Evolutionary conservation across 2,113 vertebrate species (phyloP).

Genomic region (Acrocephalus arundinaceus): DNA sequence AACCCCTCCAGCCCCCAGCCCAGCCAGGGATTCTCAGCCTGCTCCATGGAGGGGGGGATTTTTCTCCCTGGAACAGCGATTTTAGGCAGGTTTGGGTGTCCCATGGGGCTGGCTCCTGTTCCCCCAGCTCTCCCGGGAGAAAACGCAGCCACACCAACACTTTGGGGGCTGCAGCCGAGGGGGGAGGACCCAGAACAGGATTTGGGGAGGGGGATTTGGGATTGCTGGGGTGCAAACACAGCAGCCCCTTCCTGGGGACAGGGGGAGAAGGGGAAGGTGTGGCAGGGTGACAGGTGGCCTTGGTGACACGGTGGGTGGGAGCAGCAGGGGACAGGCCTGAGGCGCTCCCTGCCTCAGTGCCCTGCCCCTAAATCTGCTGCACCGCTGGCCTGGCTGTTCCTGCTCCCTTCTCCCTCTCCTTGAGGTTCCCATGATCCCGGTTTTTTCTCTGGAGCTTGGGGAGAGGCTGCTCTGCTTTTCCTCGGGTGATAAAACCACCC

Average conservation of each 20-base stretch:
- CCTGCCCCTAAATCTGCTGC: neutral
- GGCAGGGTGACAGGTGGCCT: neutral
- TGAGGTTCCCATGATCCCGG: neutral
- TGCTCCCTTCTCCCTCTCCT: neutral
- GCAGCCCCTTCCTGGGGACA: neutral
- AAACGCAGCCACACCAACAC: neutral
- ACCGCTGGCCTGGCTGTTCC: neutral
- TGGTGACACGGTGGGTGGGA: neutral
- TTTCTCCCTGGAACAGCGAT: neutral
- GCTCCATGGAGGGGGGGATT: rapidly evolving
- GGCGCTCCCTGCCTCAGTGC: neutral
- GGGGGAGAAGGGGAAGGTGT: rapidly evolving
- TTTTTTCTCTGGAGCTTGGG: neutral
- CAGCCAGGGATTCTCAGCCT: neutral
- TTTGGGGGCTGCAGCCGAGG: neutral
- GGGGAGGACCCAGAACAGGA: neutral
- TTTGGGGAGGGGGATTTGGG: neutral
- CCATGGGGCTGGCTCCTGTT: neutral
- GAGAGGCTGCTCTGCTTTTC: neutral
- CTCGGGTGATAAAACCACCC: neutral
- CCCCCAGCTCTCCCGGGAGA: neutral
- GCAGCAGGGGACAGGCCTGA: neutral
- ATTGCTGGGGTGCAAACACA: neutral
- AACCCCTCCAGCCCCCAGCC: neutral
- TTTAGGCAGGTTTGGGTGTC: neutral